Evolutionary conservation across 2,797 vertebrate species (phyloP).

Genomic region (Chelon labrosus): DNA sequence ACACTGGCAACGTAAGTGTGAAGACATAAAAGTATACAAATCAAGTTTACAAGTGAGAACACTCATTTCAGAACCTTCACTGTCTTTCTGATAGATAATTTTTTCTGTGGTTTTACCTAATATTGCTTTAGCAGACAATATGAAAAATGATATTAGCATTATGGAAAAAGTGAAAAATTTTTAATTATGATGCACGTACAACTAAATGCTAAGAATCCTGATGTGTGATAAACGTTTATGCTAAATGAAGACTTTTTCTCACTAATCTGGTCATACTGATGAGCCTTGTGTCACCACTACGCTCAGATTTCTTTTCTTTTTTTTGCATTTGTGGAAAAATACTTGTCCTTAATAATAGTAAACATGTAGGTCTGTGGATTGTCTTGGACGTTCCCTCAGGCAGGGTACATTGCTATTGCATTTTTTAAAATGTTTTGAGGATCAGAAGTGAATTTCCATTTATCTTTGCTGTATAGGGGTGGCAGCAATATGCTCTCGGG

Average conservation of each 20-base stretch:
- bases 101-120: slow-evolving; percentile 22
- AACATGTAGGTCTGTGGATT: neutral
- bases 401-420: neutral
- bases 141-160: slow-evolving; percentile 19
- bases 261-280: neutral
- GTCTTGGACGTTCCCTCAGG: neutral
- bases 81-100: slow-evolving; percentile 52
- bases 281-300: neutral
- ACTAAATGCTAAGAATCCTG: neutral
- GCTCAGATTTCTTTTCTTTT: neutral
- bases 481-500: neutral
- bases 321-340: slow-evolving; percentile 2
- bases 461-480: neutral
- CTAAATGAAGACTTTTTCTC: neutral
- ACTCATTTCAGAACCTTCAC: slow-evolving; percentile 59
- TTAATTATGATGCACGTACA: neutral
- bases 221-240: slow-evolving; percentile 2
- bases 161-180: neutral
- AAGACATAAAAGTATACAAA: slow-evolving; percentile 56
- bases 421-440: slow-evolving; percentile 23
- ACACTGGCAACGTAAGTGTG: slow-evolving; percentile 29
- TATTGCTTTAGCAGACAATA: slow-evolving; percentile 31
- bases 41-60: slow-evolving; percentile 52
- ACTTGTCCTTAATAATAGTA: neutral
- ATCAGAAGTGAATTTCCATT: slow-evolving; percentile 11